A percentile compares a stretch with the other conserved stretches of the same genome.
Evolutionary conservation across 2,797 vertebrate genomes (phyloP).

Genomic region (Tapirus indicus): DNA sequence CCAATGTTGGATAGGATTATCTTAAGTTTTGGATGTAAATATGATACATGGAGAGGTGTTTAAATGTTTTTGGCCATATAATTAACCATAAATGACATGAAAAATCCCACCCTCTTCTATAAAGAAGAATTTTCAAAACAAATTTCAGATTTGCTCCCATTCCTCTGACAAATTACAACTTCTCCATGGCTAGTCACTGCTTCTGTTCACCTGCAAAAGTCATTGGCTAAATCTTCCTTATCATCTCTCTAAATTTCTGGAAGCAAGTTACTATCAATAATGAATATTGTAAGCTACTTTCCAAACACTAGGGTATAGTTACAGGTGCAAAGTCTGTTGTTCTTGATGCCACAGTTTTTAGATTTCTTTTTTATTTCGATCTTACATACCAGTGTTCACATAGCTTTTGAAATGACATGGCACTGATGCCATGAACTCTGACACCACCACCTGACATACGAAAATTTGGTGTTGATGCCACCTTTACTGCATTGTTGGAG

Average conservation of each 20-base stretch:
- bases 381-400: not conserved
- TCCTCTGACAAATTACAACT: not conserved
- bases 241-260: not conserved
- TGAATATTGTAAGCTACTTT: not conserved
- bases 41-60: not conserved
- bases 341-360: constrained; percentile 6
- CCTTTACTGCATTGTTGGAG: not conserved
- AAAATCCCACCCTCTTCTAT: constrained; percentile 13
- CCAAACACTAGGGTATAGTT: not conserved
- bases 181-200: not conserved
- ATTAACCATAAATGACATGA: constrained; percentile 24
- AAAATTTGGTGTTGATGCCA: not conserved
- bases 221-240: not conserved
- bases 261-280: not conserved
- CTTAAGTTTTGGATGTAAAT: constrained; percentile 20
- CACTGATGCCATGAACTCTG: not conserved
- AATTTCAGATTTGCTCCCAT: constrained; percentile 30
- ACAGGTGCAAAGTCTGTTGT: constrained; percentile 11
- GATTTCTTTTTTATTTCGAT: not conserved
- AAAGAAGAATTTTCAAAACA: constrained; percentile 42
- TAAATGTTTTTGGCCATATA: constrained; percentile 18
- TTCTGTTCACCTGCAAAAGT: not conserved
- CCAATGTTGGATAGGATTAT: not conserved
- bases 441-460: not conserved
- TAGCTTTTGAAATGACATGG: not conserved